phyloP scores from a whole-genome alignment of 1,140 invertebrate species.

The Elymnias hypermnestra region DNA sequence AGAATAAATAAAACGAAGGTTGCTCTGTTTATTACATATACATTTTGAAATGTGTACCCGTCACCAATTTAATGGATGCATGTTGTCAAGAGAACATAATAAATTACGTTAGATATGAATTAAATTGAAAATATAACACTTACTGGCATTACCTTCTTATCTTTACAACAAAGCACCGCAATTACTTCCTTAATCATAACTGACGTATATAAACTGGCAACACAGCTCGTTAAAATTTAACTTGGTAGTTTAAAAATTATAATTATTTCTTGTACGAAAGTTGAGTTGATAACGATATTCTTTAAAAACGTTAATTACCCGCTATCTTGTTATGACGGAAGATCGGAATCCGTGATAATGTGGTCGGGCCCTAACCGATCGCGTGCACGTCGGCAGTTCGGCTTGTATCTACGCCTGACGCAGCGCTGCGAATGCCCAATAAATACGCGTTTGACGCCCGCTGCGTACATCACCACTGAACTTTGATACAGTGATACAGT shows the following conservation, averaged over 20 bases:
- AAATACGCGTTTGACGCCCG: conserved; percentile 44
- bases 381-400: conserved; percentile 41
- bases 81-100: too few relatives aligned
- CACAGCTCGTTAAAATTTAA: conserved; percentile 1
- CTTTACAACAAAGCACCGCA: too few relatives aligned
- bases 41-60: too few relatives aligned
- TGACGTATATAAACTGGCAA: not conserved
- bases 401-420: conserved; percentile 33
- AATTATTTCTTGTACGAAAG: not conserved
- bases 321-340: conserved; percentile 21
- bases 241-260: not conserved
- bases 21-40: too few relatives aligned
- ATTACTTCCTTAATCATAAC: not conserved
- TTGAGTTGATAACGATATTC: conserved; percentile 13
- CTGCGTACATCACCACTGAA: conserved; percentile 35
- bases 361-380: conserved; percentile 25
- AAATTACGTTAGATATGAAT: too few relatives aligned
- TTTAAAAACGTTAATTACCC: conserved; percentile 24
- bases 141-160: too few relatives aligned
- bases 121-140: too few relatives aligned
- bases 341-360: conserved; percentile 27
- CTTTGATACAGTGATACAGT: too few relatives aligned
- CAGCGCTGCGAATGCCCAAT: conserved; percentile 41
- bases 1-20: too few relatives aligned
- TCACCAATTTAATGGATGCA: too few relatives aligned